Evolutionary conservation across 2,797 vertebrate species (phyloP), one percentile per base, ranked within the genome.

Genomic region (Acrocephalus scirpaceus): DNA sequence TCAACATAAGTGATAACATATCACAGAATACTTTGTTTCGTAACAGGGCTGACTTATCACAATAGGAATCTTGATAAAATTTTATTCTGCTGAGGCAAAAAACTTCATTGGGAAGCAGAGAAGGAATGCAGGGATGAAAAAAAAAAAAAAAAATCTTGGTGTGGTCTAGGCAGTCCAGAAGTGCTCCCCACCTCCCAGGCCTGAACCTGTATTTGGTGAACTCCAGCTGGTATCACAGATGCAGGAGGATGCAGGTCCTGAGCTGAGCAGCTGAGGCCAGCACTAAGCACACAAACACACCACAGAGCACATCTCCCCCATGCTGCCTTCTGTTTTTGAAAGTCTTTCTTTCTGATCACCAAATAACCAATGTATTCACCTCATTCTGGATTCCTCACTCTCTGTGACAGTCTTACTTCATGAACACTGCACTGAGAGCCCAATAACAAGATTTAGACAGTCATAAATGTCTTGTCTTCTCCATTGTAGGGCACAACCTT

Each of bases 401-500:
- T 32, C 34, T 36, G 2, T 32, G 32, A 40, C 6, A 36, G 8
- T 44, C 27, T 42, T 81, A 14, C 7, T 56, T 53, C 53, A 71
- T 26, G 36, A 91, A 36, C 13, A 27, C 16, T 17, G 16, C 23
- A 26, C 23, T 26, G 25, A 74, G 29, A 86, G 9, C 8, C 27
- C n/a, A 44, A 21, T 23, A 56, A 42, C 18, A 50, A 51, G 18
- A 48, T 36, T 53, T 53, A n/a, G 13, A 13, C 8, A 16, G 16
- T 14, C 38, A 19, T 29, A 11, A 4, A 13, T 38, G 11, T 29
- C n/a, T 77, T 36, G 50, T 38, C 26, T n/a, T 76, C 34, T 80
- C 21, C 1, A 0, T 30, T 54, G 23, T 30, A 29, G 61, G 36
- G 32, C 48, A 51, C 0, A 0, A 42, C 6, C 16, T 66, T 47